phyloP scores from a whole-genome alignment of 1,140 invertebrate genomes.

The Dreissena polymorpha region DNA sequence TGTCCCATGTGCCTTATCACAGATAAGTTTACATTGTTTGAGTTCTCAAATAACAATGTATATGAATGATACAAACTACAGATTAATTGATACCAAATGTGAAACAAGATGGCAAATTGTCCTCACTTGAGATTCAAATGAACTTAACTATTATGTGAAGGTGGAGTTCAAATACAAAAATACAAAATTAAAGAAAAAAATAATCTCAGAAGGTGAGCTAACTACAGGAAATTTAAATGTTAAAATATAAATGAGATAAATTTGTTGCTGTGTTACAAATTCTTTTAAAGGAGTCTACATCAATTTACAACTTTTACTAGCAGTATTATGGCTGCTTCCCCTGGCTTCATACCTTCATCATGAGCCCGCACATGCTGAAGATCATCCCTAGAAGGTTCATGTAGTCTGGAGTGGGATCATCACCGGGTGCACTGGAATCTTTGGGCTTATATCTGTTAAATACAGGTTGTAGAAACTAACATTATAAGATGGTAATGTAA shows the following conservation, averaged over 20 bases:
- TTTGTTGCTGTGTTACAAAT: background rate
- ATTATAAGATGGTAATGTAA: background rate
- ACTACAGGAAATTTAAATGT: no score
- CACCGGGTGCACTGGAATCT: constrained; percentile 83
- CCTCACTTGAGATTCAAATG: no score
- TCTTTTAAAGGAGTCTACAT: background rate
- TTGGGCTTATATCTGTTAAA: constrained; percentile 87
- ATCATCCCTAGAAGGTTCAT: constrained; percentile 99
- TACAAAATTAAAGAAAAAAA: background rate
- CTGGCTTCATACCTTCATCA: constrained; percentile 90
- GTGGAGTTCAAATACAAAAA: background rate
- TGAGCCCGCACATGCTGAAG: constrained; percentile 99
- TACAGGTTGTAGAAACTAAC: constrained; percentile 1
- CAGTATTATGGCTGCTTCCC: no score
- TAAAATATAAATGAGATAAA: no score
- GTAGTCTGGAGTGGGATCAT: constrained; percentile 98
- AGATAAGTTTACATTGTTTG: no score
- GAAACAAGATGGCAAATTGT: no score
- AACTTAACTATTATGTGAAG: no score
- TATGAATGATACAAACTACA: background rate
- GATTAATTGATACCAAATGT: no score
- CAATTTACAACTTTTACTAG: background rate
- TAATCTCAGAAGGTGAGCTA: no score
- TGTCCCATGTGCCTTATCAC: no score
- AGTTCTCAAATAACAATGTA: background rate